A percentile compares a stretch with the other conserved stretches of the same genome.
phyloP scores from a whole-genome alignment of 2,113 vertebrate genomes.

The Semicossyphus pulcher region DNA sequence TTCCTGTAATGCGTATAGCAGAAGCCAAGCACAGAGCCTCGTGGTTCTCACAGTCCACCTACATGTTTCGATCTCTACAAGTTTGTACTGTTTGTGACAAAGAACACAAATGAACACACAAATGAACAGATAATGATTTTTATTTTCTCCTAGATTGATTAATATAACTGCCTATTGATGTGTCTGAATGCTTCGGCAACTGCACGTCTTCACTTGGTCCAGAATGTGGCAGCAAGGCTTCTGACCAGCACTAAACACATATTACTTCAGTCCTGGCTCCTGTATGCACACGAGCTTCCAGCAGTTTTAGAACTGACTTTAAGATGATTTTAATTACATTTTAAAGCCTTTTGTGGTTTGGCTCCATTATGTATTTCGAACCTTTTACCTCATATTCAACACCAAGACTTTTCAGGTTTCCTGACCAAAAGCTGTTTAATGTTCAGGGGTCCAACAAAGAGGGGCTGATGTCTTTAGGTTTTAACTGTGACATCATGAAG shows the following conservation, averaged over 20 bases:
- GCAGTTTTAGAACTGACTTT: constrained; percentile 56
- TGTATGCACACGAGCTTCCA: constrained; percentile 37
- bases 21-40: constrained; percentile 35
- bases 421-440: constrained; percentile 43
- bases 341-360: constrained; percentile 67
- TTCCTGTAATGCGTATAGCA: constrained; percentile 64
- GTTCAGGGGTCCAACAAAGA: constrained; percentile 12
- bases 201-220: constrained; percentile 33
- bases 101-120: constrained; percentile 1
- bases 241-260: constrained; percentile 51
- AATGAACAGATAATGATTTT: not conserved
- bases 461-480: not conserved
- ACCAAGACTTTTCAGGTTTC: constrained; percentile 35
- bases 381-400: constrained; percentile 53
- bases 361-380: constrained; percentile 35
- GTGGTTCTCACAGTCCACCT: constrained; percentile 49
- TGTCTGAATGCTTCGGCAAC: constrained; percentile 8
- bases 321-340: constrained; percentile 65
- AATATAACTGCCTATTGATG: constrained; percentile 23
- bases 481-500: not conserved
- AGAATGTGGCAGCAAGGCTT: constrained; percentile 45
- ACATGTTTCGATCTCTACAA: constrained; percentile 43
- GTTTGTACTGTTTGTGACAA: constrained; percentile 20
- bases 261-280: constrained; percentile 66
- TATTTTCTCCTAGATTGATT: constrained; percentile 10